Evolutionary conservation across 2,888 invertebrate genomes (phyloP).

Genomic region (Hermodice carunculata): DNA sequence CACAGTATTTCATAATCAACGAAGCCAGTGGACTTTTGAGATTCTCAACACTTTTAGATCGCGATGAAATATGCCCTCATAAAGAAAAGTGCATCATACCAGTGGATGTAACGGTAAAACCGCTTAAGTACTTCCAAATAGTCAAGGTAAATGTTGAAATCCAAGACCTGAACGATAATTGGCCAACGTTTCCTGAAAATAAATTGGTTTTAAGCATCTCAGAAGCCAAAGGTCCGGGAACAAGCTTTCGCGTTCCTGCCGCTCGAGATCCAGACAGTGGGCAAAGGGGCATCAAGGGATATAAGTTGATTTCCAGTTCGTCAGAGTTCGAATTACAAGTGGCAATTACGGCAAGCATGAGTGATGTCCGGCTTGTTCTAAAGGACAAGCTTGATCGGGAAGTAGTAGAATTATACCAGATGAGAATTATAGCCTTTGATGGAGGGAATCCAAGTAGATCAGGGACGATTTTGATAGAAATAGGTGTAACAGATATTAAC

Average conservation of each 20-base stretch:
- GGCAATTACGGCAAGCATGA: constrained; percentile 12
- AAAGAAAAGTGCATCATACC: constrained; percentile 5
- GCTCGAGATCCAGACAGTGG: constrained; percentile 26
- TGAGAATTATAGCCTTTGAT: constrained; percentile 79
- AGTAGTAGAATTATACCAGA: constrained; percentile 71
- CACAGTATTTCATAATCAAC: constrained; percentile 35
- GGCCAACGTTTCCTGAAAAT: constrained; percentile 20
- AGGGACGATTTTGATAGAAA: constrained; percentile 26
- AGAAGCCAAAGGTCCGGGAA: constrained; percentile 19
- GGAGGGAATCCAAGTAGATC: constrained; percentile 43
- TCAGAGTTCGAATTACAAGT: constrained; percentile 12
- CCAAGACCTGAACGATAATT: constrained; percentile 23
- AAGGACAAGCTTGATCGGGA: constrained; percentile 26
- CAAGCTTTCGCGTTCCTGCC: constrained; percentile 14
- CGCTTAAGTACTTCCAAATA: constrained; percentile 18
- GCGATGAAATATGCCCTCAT: constrained; percentile 21
- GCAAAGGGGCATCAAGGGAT: constrained; percentile 29
- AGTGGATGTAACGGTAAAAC: constrained; percentile 17
- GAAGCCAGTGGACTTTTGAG: constrained; percentile 17
- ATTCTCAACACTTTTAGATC: constrained; percentile 11
- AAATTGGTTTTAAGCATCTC: constrained; percentile 8
- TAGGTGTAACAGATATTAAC: constrained; percentile 36
- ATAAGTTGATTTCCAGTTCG: constrained; percentile 16
- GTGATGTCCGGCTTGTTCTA: constrained; percentile 24
- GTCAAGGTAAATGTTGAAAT: constrained; percentile 21